Evolutionary conservation across 2,113 vertebrate genomes (phyloP).

Genomic region (chimpanzee (Pan troglodytes)): NHGRI_mPanTro3-v2.1_pri NC_072401.2:137707001-137707500

Average conservation of each 20-base stretch:
- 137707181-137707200: not conserved
- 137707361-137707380: not conserved
- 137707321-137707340: not conserved
- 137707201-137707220: not conserved
- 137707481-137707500: not conserved
- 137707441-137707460: not conserved
- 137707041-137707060: not conserved
- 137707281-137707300: not conserved
- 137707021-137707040: not conserved
- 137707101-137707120: not conserved
- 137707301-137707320: too few species aligned
- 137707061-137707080: not conserved
- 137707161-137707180: not conserved
- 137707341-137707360: not conserved
- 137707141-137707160: not conserved
- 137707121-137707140: not conserved
- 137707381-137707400: not conserved
- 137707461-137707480: not conserved
- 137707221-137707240: not conserved
- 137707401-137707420: not conserved
- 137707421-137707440: not conserved
- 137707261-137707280: constrained; percentile 3
- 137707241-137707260: not conserved
- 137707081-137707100: not conserved
- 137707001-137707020: not conserved